phyloP scores from a whole-genome alignment of 2,888 invertebrate species.

The Girardia tigrina region DNA sequence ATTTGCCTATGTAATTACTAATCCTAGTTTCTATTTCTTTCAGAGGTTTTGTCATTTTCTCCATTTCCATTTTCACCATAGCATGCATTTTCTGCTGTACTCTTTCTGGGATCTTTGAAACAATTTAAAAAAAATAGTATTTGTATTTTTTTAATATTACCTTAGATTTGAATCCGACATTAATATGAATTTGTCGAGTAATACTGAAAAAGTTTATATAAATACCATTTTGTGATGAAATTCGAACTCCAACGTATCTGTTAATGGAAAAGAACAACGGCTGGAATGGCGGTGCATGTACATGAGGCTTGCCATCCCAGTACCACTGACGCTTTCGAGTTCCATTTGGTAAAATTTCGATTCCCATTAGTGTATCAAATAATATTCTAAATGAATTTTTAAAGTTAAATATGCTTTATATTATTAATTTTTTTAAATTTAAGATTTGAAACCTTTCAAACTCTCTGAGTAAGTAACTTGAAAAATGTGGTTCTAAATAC shows the following conservation, averaged over 20 bases:
- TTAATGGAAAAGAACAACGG: constrained; percentile 46
- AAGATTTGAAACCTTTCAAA: too few relatives aligned
- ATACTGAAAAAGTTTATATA: constrained; percentile 42
- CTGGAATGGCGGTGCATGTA: constrained; percentile 50
- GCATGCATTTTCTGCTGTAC: neutral
- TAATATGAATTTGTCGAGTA: constrained; percentile 44
- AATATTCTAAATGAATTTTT: constrained; percentile 40
- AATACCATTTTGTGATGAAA: constrained; percentile 45
- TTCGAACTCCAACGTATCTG: constrained; percentile 41
- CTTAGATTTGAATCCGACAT: constrained; percentile 46
- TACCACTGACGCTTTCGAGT: constrained; percentile 43
- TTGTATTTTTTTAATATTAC: too few relatives aligned
- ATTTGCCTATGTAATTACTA: neutral
- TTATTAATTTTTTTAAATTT: too few relatives aligned
- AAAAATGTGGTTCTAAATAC: too few relatives aligned
- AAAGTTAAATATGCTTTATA: too few relatives aligned
- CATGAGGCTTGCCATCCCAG: constrained; percentile 40
- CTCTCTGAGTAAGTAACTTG: too few relatives aligned
- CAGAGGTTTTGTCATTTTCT: neutral
- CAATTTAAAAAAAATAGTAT: too few relatives aligned
- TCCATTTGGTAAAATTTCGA: constrained; percentile 44
- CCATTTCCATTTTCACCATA: neutral
- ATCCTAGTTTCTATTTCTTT: neutral
- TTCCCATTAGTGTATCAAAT: constrained; percentile 44
- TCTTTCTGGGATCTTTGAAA: neutral